These are phyloP conservation scores for Sorex maritimensis DNA, from an alignment of 2,797 vertebrate species.

Conservation along the genomic window DNA sequence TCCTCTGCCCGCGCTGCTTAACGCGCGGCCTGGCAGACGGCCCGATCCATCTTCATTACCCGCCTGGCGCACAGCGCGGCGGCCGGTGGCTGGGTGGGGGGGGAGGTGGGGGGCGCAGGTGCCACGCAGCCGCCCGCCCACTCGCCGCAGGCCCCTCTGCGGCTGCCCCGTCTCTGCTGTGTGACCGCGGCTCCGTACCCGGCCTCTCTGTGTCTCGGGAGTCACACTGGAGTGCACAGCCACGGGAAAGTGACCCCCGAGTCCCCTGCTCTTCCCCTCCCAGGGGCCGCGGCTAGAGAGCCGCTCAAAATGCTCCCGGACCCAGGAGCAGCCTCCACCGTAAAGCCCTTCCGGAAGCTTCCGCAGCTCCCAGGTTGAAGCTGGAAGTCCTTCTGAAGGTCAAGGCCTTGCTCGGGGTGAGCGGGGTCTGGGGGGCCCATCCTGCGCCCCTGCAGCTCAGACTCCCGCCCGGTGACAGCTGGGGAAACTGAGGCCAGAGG, in stretches of 20 bases:
- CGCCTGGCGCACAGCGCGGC: not conserved
- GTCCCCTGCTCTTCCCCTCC: not conserved
- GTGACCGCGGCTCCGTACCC: not conserved
- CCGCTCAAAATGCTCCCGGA: not conserved
- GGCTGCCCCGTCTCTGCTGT: not conserved
- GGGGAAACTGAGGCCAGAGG: not conserved
- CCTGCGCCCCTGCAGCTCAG: too few species aligned
- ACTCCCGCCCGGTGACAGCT: not conserved
- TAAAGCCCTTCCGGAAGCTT: conserved; percentile 7
- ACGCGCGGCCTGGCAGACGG: not conserved
- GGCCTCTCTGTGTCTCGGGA: conserved; percentile 19
- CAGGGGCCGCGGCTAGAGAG: not conserved
- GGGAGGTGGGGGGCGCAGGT: too few species aligned
- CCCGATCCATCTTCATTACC: not conserved
- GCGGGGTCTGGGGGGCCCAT: too few species aligned
- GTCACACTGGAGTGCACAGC: too few species aligned
- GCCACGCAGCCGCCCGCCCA: too few species aligned
- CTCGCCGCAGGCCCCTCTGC: not conserved
- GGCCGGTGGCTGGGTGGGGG: too few species aligned
- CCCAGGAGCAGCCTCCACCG: not conserved
- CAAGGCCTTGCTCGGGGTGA: not conserved
- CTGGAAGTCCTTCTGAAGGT: not conserved
- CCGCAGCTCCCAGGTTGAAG: not conserved
- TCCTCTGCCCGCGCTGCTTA: not conserved
- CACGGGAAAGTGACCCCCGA: too few species aligned